Evolutionary conservation across 2,113 vertebrate genomes (phyloP).

Genomic region (Baryphthengus martii): DNA sequence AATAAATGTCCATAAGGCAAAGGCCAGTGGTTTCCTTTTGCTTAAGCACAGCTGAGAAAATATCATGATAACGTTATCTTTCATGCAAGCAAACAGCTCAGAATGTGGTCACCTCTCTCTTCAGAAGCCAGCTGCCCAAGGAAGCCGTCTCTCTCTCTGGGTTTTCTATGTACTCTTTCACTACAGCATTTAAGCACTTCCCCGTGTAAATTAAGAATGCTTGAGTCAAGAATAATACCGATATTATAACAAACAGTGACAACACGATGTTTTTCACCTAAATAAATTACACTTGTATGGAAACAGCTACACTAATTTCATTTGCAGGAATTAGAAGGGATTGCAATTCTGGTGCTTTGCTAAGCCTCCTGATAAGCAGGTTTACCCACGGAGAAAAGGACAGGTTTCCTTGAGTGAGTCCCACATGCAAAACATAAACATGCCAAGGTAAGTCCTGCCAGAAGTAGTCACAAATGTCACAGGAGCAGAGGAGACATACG

Average conservation of each 20-base stretch:
- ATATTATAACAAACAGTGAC: neutral
- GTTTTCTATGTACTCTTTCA: neutral
- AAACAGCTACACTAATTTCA: neutral
- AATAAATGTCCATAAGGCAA: neutral
- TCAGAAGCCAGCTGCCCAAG: neutral
- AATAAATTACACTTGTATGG: neutral
- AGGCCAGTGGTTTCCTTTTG: conserved; percentile 6
- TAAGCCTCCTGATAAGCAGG: neutral
- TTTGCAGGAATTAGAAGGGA: neutral
- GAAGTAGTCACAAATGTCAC: neutral
- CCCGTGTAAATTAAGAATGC: neutral
- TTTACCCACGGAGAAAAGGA: neutral
- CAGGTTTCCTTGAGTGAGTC: neutral
- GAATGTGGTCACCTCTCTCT: neutral
- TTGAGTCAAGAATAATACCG: neutral
- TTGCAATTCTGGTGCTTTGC: neutral
- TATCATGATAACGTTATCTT: neutral
- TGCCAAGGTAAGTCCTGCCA: neutral
- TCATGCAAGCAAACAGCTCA: neutral
- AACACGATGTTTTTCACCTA: neutral
- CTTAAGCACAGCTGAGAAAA: conserved; percentile 45
- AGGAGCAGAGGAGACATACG: neutral
- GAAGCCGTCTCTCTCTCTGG: neutral
- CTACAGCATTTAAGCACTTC: neutral
- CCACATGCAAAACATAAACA: neutral